Percentiles rank a stretch among this genome's conserved stretches.
phyloP scores from a whole-genome alignment of 2,113 vertebrate species.

The Hyla sarda region DNA sequence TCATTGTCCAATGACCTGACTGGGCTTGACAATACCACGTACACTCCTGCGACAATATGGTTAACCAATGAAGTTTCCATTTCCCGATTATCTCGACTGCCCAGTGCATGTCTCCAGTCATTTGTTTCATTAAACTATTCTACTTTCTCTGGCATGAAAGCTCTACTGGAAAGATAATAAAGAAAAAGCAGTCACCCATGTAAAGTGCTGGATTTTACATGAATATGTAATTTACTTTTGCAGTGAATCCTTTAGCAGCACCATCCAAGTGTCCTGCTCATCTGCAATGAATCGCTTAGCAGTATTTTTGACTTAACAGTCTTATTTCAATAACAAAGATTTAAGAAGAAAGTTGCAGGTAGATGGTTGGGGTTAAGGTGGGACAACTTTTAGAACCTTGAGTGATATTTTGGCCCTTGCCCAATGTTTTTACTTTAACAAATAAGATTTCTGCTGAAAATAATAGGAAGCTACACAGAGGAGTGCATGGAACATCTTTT shows the following conservation, averaged over 20 bases:
- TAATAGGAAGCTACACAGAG: neutral
- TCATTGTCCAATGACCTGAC: neutral
- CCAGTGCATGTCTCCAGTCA: neutral
- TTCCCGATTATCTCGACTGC: neutral
- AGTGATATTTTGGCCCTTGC: neutral
- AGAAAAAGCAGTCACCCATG: slow-evolving; percentile 20
- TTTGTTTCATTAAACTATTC: slow-evolving; percentile 23
- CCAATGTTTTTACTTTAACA: neutral
- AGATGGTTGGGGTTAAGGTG: neutral
- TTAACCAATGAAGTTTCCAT: neutral
- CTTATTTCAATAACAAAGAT: neutral
- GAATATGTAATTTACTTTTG: slow-evolving; percentile 15
- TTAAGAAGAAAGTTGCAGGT: neutral
- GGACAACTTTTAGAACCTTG: neutral
- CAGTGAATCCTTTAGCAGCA: slow-evolving; percentile 19
- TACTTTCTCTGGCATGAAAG: slow-evolving; percentile 14
- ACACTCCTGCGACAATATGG: neutral
- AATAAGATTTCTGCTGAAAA: neutral
- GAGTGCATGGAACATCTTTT: neutral
- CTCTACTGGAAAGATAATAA: slow-evolving; percentile 20
- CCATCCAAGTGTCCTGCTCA: neutral
- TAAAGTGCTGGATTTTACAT: slow-evolving; percentile 10
- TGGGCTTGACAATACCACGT: neutral
- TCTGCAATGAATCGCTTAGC: slow-evolving; percentile 3
- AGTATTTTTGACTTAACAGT: neutral